A percentile compares a stretch with the other conserved stretches of the same genome.
These are phyloP conservation scores for Aelia acuminata DNA, from an alignment of 2,888 invertebrate species.

Conservation along the genomic window DNA sequence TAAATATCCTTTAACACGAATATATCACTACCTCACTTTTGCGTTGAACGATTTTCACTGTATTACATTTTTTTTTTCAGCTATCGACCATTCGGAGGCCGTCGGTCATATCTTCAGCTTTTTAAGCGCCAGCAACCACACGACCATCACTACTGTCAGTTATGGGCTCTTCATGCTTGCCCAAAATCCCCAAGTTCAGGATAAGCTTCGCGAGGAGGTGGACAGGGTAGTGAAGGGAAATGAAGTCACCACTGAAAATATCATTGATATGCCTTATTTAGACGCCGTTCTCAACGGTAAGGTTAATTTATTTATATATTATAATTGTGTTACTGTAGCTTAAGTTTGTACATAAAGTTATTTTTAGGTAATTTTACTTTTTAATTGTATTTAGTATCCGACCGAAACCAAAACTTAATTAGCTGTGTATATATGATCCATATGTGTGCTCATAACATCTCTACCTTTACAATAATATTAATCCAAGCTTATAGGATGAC, in stretches of 20 bases:
- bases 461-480: too few relatives aligned
- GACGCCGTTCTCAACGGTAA: slow-evolving; percentile 43
- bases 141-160: neutral
- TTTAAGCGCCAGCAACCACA: neutral
- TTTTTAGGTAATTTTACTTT: too few relatives aligned
- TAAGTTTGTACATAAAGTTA: too few relatives aligned
- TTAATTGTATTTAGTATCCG: too few relatives aligned
- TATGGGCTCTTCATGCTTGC: neutral
- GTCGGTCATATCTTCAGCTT: slow-evolving; percentile 46
- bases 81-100: slow-evolving; percentile 1
- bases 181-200: slow-evolving; percentile 24
- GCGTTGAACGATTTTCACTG: too few relatives aligned
- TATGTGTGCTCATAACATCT: too few relatives aligned
- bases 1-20: too few relatives aligned
- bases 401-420: too few relatives aligned
- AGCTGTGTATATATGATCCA: too few relatives aligned
- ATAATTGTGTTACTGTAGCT: too few relatives aligned
- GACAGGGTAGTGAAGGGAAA: neutral
- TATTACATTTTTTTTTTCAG: neutral
- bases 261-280: slow-evolving; percentile 1
- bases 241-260: neutral
- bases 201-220: neutral
- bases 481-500: too few relatives aligned
- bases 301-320: neutral
- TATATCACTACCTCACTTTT: too few relatives aligned